Evolutionary conservation across 1,140 invertebrate genomes (phyloP).

Genomic region (Drosophila watanabei): DNA sequence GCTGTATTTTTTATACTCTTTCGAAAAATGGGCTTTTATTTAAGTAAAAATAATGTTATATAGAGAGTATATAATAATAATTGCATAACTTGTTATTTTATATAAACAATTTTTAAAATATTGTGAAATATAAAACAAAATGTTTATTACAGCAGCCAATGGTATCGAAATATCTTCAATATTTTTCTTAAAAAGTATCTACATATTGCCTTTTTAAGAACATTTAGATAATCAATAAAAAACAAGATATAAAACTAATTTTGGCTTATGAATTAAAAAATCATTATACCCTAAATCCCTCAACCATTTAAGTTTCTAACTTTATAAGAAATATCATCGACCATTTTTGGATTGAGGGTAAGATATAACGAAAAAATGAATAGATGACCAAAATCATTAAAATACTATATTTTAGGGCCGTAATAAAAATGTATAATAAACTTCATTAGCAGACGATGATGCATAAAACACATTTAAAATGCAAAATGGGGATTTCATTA

Average conservation of each 20-base stretch:
- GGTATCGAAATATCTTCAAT: not conserved
- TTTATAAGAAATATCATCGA: slow-evolving; percentile 58
- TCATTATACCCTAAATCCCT: slow-evolving; percentile 10
- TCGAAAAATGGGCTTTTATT: not conserved
- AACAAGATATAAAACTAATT: not conserved
- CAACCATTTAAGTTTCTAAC: slow-evolving; percentile 39
- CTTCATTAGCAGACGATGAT: slow-evolving; percentile 71
- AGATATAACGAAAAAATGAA: slow-evolving; percentile 32
- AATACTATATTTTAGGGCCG: slow-evolving; percentile 77
- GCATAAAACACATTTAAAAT: slow-evolving; percentile 40
- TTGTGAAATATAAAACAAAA: not conserved
- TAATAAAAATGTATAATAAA: slow-evolving; percentile 82
- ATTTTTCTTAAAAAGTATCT: not conserved
- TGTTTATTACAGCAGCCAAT: not conserved
- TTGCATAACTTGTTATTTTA: too few relatives aligned
- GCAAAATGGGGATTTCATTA: slow-evolving; percentile 49
- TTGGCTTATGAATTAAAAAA: not conserved
- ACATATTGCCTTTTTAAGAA: not conserved
- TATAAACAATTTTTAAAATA: not conserved
- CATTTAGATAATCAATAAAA: not conserved
- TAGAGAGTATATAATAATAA: too few relatives aligned
- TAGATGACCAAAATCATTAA: slow-evolving; percentile 65
- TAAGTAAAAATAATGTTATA: too few relatives aligned
- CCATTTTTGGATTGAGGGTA: slow-evolving; percentile 65
- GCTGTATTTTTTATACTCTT: slow-evolving; percentile 19